phyloP scores from a whole-genome alignment of 2,888 invertebrate genomes.

The Lymantria dispar region DNA sequence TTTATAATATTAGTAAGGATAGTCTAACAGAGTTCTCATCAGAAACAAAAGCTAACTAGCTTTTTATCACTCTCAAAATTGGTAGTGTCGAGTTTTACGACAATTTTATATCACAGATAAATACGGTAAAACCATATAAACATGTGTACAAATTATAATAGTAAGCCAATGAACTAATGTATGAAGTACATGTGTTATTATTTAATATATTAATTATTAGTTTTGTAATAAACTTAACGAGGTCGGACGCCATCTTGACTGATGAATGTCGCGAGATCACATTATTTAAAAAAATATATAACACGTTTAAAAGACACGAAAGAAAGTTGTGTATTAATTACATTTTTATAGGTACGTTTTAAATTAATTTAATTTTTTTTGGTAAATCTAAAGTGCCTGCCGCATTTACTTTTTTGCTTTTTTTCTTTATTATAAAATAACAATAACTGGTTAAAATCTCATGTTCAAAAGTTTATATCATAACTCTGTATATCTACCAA shows the following conservation, averaged over 20 bases:
- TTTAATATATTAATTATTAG: slow-evolving; percentile 32
- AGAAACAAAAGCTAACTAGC: slow-evolving; percentile 15
- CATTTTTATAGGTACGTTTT: too few species aligned
- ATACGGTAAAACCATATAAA: slow-evolving; percentile 39
- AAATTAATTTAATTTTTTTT: too few species aligned
- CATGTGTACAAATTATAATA: slow-evolving; percentile 52
- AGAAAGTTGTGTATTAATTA: too few species aligned
- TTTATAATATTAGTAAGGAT: too few species aligned
- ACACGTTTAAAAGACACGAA: too few species aligned
- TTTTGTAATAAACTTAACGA: slow-evolving; percentile 33
- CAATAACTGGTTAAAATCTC: too few species aligned
- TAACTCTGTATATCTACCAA: too few species aligned
- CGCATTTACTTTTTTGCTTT: too few species aligned
- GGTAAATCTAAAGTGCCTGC: too few species aligned
- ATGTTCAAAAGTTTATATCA: too few species aligned
- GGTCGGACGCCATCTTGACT: slow-evolving; percentile 13
- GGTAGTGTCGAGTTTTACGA: slow-evolving; percentile 61
- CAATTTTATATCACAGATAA: slow-evolving; percentile 61
- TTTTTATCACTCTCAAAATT: slow-evolving; percentile 36
- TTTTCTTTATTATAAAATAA: too few species aligned
- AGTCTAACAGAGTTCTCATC: background rate
- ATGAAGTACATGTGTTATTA: slow-evolving; percentile 25
- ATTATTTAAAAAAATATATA: too few species aligned
- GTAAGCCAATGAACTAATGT: slow-evolving; percentile 55
- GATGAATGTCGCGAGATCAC: slow-evolving; percentile 5